Conservation (phyloP, 1,140 invertebrate species). For the Anthonomus grandis region DNA sequence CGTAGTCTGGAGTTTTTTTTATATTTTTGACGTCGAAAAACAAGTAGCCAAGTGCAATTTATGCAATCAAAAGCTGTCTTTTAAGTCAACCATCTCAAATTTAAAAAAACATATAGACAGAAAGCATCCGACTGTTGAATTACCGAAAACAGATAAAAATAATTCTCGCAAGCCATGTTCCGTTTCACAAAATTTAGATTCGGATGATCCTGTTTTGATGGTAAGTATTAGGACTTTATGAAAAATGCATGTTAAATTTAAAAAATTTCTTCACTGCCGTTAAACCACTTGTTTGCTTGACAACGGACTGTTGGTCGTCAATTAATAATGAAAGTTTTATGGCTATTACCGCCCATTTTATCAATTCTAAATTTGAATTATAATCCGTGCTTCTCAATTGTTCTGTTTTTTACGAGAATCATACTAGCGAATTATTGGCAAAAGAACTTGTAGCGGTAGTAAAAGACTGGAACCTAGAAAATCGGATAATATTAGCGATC, state of each 20-base stretch:
- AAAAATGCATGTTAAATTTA: too few relatives aligned
- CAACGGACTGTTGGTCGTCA: slow-evolving; percentile 31
- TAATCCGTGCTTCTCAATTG: too few relatives aligned
- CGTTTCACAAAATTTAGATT: neutral
- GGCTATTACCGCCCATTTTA: too few relatives aligned
- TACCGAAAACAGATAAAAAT: neutral
- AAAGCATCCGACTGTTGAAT: slow-evolving; percentile 25
- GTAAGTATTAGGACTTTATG: slow-evolving; percentile 4
- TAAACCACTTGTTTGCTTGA: slow-evolving; percentile 1
- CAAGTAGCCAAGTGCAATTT: slow-evolving; percentile 24
- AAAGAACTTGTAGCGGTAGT: too few relatives aligned
- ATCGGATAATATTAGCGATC: too few relatives aligned
- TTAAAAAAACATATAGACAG: too few relatives aligned
- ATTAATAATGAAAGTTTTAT: too few relatives aligned
- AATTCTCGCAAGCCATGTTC: neutral
- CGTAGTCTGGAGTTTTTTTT: slow-evolving; percentile 24
- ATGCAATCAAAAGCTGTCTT: slow-evolving; percentile 20
- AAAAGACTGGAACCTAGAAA: too few relatives aligned
- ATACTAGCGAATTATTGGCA: too few relatives aligned
- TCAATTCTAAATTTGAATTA: too few relatives aligned
- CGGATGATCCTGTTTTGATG: neutral
- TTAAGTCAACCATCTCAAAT: slow-evolving; percentile 25
- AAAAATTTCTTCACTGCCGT: neutral
- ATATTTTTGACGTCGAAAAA: slow-evolving; percentile 1
- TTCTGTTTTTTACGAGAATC: slow-evolving; percentile 30